These are phyloP conservation scores for Gymnobelideus leadbeateri DNA, from an alignment of 2,113 vertebrate species.

Conservation along the genomic window DNA sequence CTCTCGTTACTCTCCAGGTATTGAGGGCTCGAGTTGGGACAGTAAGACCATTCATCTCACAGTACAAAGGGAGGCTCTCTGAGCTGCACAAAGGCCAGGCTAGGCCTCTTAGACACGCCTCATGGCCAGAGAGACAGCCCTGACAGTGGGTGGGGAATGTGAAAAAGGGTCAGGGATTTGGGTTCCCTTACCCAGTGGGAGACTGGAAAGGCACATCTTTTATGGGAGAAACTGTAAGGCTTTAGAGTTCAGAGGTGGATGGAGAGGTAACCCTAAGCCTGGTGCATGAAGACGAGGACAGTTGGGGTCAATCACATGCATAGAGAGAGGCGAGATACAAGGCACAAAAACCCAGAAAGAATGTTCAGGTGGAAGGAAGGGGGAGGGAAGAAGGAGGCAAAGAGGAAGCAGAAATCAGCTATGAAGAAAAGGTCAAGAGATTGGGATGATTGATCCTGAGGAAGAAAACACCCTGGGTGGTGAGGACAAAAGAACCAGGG, in stretches of 20 bases:
- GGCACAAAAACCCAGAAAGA: background rate
- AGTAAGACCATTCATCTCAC: conserved; percentile 73
- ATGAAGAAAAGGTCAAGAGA: background rate
- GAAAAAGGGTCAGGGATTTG: conserved; percentile 1
- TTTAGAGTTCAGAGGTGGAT: background rate
- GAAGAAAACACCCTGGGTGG: background rate
- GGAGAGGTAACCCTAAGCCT: background rate
- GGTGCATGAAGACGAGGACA: background rate
- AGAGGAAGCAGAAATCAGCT: background rate
- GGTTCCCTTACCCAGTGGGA: conserved; percentile 7
- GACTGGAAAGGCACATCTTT: background rate
- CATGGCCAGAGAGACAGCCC: background rate
- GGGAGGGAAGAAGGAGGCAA: background rate
- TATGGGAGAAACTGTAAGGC: background rate
- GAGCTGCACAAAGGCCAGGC: conserved; percentile 52
- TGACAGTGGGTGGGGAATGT: background rate
- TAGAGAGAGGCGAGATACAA: conserved; percentile 30
- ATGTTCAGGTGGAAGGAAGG: background rate
- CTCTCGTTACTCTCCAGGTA: conserved; percentile 75
- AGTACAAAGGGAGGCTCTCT: conserved; percentile 74
- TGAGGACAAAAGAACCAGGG: background rate
- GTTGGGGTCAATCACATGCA: background rate
- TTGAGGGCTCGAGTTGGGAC: conserved; percentile 54
- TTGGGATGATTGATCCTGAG: background rate
- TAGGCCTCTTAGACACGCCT: conserved; percentile 63